A percentile compares a stretch with the other conserved stretches of the same genome.
Evolutionary conservation across 2,113 vertebrate genomes (phyloP).

Genomic region (Corythornis cristatus): DNA sequence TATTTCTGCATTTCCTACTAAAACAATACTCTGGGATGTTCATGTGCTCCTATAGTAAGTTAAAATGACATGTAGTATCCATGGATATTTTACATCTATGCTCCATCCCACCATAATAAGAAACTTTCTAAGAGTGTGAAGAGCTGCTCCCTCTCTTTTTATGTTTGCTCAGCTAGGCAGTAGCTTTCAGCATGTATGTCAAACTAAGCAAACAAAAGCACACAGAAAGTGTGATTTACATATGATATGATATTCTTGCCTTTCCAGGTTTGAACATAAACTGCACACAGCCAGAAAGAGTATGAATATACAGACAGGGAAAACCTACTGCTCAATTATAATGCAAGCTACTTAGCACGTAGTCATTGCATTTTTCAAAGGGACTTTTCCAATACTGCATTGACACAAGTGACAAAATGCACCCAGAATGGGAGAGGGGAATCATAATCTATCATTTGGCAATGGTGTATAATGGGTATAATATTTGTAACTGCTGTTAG

Average conservation of each 20-base stretch:
- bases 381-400: slow-evolving; percentile 24
- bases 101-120: neutral
- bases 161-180: neutral
- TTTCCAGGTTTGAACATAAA: slow-evolving; percentile 54
- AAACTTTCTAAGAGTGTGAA: neutral
- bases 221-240: neutral
- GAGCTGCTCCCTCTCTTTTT: neutral
- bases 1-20: neutral
- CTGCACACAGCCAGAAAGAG: neutral
- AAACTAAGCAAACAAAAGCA: slow-evolving; percentile 21
- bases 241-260: neutral
- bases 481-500: slow-evolving; percentile 38
- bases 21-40: accelerated
- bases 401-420: neutral
- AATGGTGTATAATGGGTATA: neutral
- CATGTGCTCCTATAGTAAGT: neutral
- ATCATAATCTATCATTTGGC: neutral
- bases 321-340: slow-evolving; percentile 13
- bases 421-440: neutral
- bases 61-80: neutral
- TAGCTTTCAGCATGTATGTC: neutral
- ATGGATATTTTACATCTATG: neutral
- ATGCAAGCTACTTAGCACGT: neutral
- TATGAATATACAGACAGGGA: neutral
- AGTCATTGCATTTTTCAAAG: neutral